Conservation (phyloP, 2,113 vertebrate species). For the Rattus norvegicus region DNA sequence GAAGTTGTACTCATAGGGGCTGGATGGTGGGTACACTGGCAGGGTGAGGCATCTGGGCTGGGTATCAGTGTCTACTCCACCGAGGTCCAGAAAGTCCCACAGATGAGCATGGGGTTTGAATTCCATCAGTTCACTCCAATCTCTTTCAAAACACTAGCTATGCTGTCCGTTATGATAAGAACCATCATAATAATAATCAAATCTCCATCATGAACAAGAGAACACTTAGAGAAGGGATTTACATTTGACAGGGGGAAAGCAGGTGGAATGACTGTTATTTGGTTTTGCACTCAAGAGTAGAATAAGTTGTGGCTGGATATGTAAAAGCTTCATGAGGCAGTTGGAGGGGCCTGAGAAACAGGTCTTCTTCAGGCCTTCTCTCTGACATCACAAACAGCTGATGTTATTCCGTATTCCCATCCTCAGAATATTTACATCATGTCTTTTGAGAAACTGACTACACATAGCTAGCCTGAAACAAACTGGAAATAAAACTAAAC, state of each 20-base stretch:
- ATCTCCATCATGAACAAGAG: background rate
- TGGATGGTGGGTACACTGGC: background rate
- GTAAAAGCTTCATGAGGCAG: background rate
- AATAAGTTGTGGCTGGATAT: background rate
- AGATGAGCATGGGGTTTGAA: conserved; percentile 8
- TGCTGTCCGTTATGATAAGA: background rate
- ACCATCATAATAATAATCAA: background rate
- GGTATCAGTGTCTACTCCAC: background rate
- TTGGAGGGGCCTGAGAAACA: conserved; percentile 42
- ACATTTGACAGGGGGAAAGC: background rate
- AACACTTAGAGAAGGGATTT: background rate
- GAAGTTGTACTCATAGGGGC: background rate
- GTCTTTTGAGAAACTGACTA: background rate
- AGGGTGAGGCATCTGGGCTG: background rate
- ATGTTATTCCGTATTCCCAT: background rate
- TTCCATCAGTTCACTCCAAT: background rate
- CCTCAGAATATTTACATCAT: background rate
- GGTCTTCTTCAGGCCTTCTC: conserved; percentile 41
- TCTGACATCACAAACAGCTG: conserved; percentile 19
- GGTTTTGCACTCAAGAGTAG: conserved; percentile 49
- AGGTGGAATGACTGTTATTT: background rate
- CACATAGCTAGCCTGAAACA: conserved; percentile 43
- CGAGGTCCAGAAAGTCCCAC: background rate
- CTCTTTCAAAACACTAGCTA: background rate
- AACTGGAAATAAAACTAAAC: conserved; percentile 56